These are phyloP conservation scores for Manis javanica DNA, from an alignment of 2,797 vertebrate genomes.

Conservation along the genomic window DNA sequence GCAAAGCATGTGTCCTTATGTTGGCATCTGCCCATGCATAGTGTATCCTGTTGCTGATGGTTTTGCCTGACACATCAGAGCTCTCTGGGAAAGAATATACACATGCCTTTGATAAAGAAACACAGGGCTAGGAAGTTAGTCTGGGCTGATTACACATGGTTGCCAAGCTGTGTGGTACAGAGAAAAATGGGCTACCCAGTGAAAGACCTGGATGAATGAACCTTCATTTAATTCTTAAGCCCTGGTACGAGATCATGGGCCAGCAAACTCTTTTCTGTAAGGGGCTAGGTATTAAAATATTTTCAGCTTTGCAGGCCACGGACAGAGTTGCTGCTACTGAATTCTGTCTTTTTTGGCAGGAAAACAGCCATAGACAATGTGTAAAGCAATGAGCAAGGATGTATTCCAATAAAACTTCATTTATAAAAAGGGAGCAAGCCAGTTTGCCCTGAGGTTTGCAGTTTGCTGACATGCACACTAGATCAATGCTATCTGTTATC, in stretches of 20 bases:
- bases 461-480: no score
- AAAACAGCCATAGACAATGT: not conserved
- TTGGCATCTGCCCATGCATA: accelerated
- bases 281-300: not conserved
- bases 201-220: not conserved
- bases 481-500: not conserved
- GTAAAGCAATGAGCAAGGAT: not conserved
- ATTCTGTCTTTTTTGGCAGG: not conserved
- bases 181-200: no score
- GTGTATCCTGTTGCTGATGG: not conserved
- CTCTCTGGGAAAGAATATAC: not conserved
- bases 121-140: not conserved
- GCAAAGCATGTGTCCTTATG: accelerated
- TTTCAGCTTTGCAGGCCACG: accelerated
- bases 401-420: slow-evolving; percentile 15
- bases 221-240: not conserved
- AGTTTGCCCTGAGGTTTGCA: not conserved
- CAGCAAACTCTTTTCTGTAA: not conserved
- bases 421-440: not conserved
- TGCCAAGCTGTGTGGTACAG: accelerated
- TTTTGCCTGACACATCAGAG: accelerated
- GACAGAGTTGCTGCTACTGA: not conserved
- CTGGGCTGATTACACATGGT: accelerated
- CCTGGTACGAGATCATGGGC: accelerated
- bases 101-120: no score